Evolutionary conservation across 2,888 invertebrate genomes (phyloP), one percentile per base, ranked within the genome.

Genomic region (Mechanitis messenoides): DNA sequence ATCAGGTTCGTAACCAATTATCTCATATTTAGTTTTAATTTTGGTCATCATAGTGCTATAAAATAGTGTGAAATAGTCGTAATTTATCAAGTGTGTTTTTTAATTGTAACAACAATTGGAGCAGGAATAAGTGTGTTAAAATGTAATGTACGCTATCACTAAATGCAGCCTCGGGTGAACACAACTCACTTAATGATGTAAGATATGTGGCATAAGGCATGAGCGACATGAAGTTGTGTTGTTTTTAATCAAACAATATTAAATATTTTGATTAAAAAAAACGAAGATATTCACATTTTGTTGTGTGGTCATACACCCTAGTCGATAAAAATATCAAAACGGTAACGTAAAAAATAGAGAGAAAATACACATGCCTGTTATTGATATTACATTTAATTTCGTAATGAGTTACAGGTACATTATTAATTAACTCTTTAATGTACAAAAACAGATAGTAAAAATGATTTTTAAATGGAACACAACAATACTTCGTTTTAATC

Each of bases 351-450:
- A 64, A 67, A 67, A 68, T 55, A 55, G 56, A 63, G 46, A 53
- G 45, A 64, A 57, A 57, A 67, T 68, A 66, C 66, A 58, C 56
- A 64, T 1, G 20, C 67, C 63, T 68, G 65, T 47, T 67, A 67
- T 65, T 63, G 61, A 62, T 61, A 65, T 60, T 55, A 59, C 62
- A 61, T 50, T 62, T 58, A 60, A 61, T 63, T 64, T 67, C 61
- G 58, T 63, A 65, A 66, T 20, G 20, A 20, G 20, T 65, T 66
- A 65, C 60, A 63, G 61, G 57, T 59, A 58, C 62, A 57, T 62
- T 61, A 56, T 63, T 58, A 60, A 56, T 62, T 53, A 60, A 47
- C 45, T 58, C 58, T 47, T 56, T 60, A 50, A 56, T 45, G 53
- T 42, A 12, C 46, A 53, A 33, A 50, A 46, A 50, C 57, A 45